A percentile compares a stretch with the other conserved stretches of the same genome.
phyloP scores from a whole-genome alignment of 2,888 invertebrate genomes.

The Dermolepida albohirtum region DNA sequence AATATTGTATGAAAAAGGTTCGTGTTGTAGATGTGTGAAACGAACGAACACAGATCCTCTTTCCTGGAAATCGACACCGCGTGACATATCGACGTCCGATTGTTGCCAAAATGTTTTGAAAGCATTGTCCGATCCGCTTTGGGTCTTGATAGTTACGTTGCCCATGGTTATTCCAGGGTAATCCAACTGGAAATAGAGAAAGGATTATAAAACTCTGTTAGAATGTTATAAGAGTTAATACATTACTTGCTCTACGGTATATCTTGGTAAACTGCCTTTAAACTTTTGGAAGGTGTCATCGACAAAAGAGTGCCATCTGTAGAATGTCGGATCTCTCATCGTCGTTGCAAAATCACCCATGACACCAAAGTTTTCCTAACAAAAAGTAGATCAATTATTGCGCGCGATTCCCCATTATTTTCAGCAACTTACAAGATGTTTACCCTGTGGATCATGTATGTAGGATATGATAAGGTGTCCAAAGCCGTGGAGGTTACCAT shows the following conservation, averaged over 20 bases:
- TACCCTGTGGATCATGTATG: constrained; percentile 81
- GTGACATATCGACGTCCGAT: constrained; percentile 79
- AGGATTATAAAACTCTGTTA: neutral
- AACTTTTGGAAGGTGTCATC: constrained; percentile 82
- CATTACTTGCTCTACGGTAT: constrained; percentile 71
- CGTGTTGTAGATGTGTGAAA: constrained; percentile 83
- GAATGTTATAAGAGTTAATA: neutral
- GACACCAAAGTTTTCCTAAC: constrained; percentile 81
- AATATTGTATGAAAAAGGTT: constrained; percentile 74
- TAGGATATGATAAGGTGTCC: constrained; percentile 82
- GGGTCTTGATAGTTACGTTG: constrained; percentile 68
- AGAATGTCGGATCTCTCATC: constrained; percentile 89
- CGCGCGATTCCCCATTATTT: neutral
- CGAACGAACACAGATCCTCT: constrained; percentile 79
- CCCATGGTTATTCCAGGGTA: constrained; percentile 74
- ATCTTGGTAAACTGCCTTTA: constrained; percentile 78
- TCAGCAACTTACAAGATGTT: constrained; percentile 71
- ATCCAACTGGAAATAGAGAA: constrained; percentile 66
- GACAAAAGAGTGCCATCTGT: constrained; percentile 85
- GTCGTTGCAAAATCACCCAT: constrained; percentile 88
- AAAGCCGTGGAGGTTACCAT: constrained; percentile 84
- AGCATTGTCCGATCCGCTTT: constrained; percentile 63
- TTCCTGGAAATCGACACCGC: constrained; percentile 86
- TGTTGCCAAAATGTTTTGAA: constrained; percentile 83
- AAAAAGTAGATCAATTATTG: neutral